Base-by-base conservation (phyloP, 2,113 vertebrate species). In the Ardeotis arabs region DNA sequence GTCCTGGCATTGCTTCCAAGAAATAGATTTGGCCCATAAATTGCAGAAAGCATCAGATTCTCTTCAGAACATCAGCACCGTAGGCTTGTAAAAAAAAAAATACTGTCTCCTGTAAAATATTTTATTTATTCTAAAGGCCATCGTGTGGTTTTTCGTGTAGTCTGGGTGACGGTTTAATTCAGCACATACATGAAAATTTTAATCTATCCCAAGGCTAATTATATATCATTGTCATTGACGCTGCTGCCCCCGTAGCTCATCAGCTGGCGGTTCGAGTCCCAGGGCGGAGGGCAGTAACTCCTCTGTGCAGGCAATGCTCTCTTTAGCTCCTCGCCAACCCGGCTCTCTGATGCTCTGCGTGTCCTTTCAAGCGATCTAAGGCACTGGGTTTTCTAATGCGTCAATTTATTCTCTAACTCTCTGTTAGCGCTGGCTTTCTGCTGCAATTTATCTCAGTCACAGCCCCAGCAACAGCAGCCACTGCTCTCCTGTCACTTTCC, bases 81-180 rank as follows among this genome's bases (percentile, higher is more conserved):
- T 2, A 53, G 41, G 28, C 39, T 76, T 4, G 0, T 88, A 14
- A 15, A 55, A 60, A 86, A 84, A 78, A 23, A 53, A 29, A 56
- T 73, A 63, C 39, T 75, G 44, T 90, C 73, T 75, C 19, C 44
- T 86, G 52, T 22, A 79, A 96, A 84, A 92, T 95, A 66, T 90
- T 95, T 97, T 94, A 95, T 97, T 91, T 91, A 79, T 96, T 82
- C 72, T 85, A 39, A 88, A 93, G 84, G 53, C 63, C 58, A 79
- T 76, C 33, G 12, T 29, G 53, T 81, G 53, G 3, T 58, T 88
- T 90, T 69, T 60, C 37, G 81, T 70, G 44, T 67, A 77, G 60
- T 92, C 78, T 55, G 52, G 28, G 33, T 2, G 7, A 93, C 92
- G 69, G 69, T 90, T 93, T 92, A 78, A 81, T 89, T 84, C 83